Evolutionary conservation across 2,113 vertebrate species (phyloP).

Genomic region (Eulemur rufifrons): DNA sequence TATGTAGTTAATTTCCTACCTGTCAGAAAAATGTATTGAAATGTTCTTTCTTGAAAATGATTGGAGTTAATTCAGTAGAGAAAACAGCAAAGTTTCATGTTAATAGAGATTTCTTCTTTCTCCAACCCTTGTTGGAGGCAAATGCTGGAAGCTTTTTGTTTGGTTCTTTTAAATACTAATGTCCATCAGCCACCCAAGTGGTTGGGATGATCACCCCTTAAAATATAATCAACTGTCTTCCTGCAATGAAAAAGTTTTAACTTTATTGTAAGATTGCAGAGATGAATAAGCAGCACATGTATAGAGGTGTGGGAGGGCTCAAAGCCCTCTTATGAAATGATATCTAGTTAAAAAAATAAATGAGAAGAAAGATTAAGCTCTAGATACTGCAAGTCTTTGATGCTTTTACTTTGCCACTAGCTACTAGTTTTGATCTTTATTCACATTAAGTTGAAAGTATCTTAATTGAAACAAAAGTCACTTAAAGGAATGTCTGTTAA

Average conservation of each 20-base stretch:
- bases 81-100: conserved; percentile 69
- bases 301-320: not conserved
- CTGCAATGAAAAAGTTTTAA: not conserved
- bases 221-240: not conserved
- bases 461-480: conserved; percentile 60
- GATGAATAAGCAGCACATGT: not conserved
- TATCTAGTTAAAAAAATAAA: conserved; percentile 23
- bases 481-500: not conserved
- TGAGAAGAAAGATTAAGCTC: not conserved
- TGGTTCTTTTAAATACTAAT: not conserved
- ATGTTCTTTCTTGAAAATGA: conserved; percentile 85
- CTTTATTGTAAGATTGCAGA: not conserved
- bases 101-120: conserved; percentile 52
- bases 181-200: not conserved
- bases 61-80: conserved; percentile 77
- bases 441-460: not conserved
- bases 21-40: conserved; percentile 86
- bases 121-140: not conserved
- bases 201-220: not conserved
- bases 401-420: conserved; percentile 38
- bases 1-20: conserved; percentile 89
- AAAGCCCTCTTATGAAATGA: not conserved
- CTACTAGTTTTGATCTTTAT: conserved; percentile 55
- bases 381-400: conserved; percentile 8
- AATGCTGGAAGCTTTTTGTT: conserved; percentile 48